Evolutionary conservation across 2,888 invertebrate genomes (phyloP).

Genomic region (Salticus scenicus): DNA sequence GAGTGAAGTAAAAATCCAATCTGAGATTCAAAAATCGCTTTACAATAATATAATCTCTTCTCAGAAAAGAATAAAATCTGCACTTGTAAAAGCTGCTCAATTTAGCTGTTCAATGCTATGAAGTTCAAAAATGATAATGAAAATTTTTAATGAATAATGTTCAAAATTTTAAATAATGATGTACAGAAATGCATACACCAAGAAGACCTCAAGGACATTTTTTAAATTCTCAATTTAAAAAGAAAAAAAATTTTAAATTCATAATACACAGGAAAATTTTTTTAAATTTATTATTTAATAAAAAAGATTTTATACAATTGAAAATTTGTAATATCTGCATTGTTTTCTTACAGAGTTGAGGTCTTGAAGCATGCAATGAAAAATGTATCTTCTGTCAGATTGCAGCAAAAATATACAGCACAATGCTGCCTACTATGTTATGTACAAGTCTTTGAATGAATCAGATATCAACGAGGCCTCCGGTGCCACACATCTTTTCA

Average conservation of each 20-base stretch:
- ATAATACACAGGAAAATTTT: background rate
- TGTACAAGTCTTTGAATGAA: constrained; percentile 51
- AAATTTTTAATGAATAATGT: background rate
- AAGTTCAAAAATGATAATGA: constrained; percentile 21
- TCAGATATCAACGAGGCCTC: constrained; percentile 6
- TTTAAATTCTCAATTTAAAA: background rate
- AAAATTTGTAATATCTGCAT: constrained; percentile 23
- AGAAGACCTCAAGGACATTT: background rate
- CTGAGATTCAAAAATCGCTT: no score
- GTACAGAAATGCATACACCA: no score
- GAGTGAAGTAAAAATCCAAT: no score
- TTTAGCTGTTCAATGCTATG: constrained; percentile 35
- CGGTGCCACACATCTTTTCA: background rate
- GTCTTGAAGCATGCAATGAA: constrained; percentile 59
- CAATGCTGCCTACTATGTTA: constrained; percentile 65
- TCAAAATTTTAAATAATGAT: background rate
- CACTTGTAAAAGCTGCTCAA: background rate
- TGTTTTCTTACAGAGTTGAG: constrained; percentile 28
- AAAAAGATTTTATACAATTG: constrained; percentile 22
- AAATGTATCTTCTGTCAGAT: constrained; percentile 26
- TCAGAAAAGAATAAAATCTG: no score
- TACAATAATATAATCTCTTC: no score
- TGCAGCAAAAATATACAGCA: constrained; percentile 69
- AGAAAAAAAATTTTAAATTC: background rate
- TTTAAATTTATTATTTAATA: constrained; percentile 27